Evolutionary conservation across 2,113 vertebrate species (phyloP).

Genomic region (Bujurquina vittata): DNA sequence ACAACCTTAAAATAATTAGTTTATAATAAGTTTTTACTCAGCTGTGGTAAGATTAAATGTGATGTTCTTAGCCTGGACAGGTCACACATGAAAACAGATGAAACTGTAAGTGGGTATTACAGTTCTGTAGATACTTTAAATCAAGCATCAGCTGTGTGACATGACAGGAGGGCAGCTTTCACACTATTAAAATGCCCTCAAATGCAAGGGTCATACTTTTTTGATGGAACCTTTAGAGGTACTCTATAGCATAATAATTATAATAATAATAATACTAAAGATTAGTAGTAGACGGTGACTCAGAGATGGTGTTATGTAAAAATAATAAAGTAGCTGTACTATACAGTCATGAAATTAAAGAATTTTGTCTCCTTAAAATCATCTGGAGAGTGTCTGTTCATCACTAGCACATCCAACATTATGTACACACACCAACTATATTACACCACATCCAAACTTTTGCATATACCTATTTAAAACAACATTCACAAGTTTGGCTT

Average conservation of each 20-base stretch:
- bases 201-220: not conserved
- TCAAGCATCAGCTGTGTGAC: not conserved
- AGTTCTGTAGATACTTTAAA: not conserved
- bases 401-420: slow-evolving; percentile 30
- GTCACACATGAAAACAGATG: not conserved
- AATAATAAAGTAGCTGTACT: slow-evolving; percentile 14
- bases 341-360: not conserved
- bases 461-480: slow-evolving; percentile 61
- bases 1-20: not conserved
- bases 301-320: not conserved
- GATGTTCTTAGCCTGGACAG: too few relatives aligned
- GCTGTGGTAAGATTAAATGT: not conserved
- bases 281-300: not conserved
- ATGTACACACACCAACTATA: slow-evolving; percentile 46
- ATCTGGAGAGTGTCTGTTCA: slow-evolving; percentile 28
- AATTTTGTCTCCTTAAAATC: slow-evolving; percentile 36
- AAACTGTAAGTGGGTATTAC: not conserved
- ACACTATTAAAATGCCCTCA: not conserved
- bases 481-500: slow-evolving; percentile 57
- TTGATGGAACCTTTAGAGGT: not conserved
- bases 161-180: slow-evolving; percentile 4
- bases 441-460: slow-evolving; percentile 57
- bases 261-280: slow-evolving; percentile 4
- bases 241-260: not conserved
- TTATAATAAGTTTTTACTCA: not conserved